A percentile compares a stretch with the other conserved stretches of the same genome.
phyloP scores from a whole-genome alignment of 2,888 invertebrate species.

The Diaphora mendica region DNA sequence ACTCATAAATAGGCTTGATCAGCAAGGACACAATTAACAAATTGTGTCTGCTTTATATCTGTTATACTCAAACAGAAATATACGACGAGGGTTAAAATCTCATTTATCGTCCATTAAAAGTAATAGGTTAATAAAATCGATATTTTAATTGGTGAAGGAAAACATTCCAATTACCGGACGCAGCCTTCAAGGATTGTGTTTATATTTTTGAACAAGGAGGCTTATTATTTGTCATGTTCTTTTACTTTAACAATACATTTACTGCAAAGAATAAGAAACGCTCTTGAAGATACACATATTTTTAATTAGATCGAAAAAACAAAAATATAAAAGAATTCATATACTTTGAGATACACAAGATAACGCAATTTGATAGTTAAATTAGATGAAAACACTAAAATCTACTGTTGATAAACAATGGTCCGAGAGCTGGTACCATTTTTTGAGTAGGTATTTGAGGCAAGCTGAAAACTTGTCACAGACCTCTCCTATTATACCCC shows the following conservation, averaged over 20 bases:
- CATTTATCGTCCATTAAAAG: conserved; percentile 43
- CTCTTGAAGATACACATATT: background rate
- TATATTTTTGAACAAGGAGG: conserved; percentile 16
- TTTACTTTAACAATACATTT: background rate
- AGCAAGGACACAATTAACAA: conserved; percentile 34
- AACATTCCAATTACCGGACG: conserved; percentile 31
- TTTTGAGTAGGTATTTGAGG: too few species aligned
- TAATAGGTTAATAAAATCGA: conserved; percentile 38
- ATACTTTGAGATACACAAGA: too few species aligned
- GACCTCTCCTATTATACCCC: too few species aligned
- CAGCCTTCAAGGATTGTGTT: background rate
- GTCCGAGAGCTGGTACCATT: too few species aligned
- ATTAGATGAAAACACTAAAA: too few species aligned
- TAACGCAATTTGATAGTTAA: too few species aligned
- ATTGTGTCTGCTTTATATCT: conserved; percentile 41
- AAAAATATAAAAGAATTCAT: background rate
- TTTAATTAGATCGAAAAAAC: background rate
- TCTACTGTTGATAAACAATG: too few species aligned
- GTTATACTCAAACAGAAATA: conserved; percentile 33
- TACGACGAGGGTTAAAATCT: conserved; percentile 31
- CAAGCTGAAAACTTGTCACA: too few species aligned
- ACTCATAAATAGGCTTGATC: conserved; percentile 25
- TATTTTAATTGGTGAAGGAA: conserved; percentile 41
- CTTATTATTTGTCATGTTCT: background rate
- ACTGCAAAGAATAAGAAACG: background rate